phyloP scores from a whole-genome alignment of 2,888 invertebrate species.

The Drosophila testacea region DNA sequence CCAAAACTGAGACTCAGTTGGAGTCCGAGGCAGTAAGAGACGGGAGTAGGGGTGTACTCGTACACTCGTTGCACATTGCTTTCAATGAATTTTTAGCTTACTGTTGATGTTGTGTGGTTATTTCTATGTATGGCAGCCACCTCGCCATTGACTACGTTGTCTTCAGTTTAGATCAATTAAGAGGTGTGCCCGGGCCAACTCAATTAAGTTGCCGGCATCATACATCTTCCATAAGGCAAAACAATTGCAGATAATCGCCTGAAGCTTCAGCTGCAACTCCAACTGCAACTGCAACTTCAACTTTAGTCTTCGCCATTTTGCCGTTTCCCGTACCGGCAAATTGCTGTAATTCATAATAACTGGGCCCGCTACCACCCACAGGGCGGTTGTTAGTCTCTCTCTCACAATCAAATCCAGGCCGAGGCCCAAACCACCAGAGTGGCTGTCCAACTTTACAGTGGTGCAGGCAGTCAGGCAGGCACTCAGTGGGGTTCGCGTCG shows the following conservation, averaged over 20 bases:
- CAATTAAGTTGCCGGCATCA: slow-evolving; percentile 60
- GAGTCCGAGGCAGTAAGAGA: not conserved
- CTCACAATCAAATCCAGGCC: slow-evolving; percentile 35
- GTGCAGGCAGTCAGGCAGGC: slow-evolving; percentile 18
- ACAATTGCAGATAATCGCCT: slow-evolving; percentile 38
- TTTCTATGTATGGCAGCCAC: slow-evolving; percentile 46
- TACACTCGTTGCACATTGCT: slow-evolving; percentile 34
- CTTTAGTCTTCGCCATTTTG: slow-evolving; percentile 41
- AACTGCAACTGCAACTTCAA: slow-evolving; percentile 35
- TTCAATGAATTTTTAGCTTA: slow-evolving; percentile 61
- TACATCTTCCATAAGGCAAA: slow-evolving; percentile 57
- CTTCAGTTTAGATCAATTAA: slow-evolving; percentile 57
- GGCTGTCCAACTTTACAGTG: slow-evolving; percentile 42
- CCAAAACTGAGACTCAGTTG: not conserved
- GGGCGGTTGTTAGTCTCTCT: slow-evolving; percentile 70
- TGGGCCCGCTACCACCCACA: slow-evolving; percentile 78
- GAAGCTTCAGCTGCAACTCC: slow-evolving; percentile 26
- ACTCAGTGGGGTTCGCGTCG: slow-evolving; percentile 59
- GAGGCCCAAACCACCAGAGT: slow-evolving; percentile 53
- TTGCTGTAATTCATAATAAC: slow-evolving; percentile 79
- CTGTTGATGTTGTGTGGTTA: slow-evolving; percentile 68
- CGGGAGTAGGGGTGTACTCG: not conserved
- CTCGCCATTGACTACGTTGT: slow-evolving; percentile 2
- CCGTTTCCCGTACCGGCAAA: slow-evolving; percentile 54
- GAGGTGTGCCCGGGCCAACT: slow-evolving; percentile 70